Percentiles rank a stretch among this genome's conserved stretches.
Conservation (phyloP, 1,140 invertebrate genomes). For the Cataglyphis hispanica region DNA sequence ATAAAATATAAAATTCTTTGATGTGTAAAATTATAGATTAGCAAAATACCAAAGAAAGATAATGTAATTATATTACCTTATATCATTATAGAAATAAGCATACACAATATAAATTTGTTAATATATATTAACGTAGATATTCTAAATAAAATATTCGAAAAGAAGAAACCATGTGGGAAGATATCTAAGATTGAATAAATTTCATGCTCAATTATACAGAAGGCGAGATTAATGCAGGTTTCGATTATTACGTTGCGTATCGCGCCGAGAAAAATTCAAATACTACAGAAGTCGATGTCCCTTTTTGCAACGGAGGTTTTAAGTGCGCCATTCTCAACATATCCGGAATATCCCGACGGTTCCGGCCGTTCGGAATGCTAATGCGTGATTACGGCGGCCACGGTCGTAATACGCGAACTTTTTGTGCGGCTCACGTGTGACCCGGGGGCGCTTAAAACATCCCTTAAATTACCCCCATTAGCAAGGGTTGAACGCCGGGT, state of each 20-base stretch:
- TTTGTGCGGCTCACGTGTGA: conserved; percentile 83
- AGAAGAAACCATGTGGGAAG: background rate
- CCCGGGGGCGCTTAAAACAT: conserved; percentile 83
- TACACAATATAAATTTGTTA: background rate
- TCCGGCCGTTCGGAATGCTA: conserved; percentile 82
- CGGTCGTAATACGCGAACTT: conserved; percentile 81
- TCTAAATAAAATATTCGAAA: background rate
- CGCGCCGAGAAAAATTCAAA: conserved; percentile 24
- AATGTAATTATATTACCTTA: background rate
- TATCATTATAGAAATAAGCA: background rate
- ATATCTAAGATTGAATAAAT: background rate
- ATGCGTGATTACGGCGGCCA: conserved; percentile 82
- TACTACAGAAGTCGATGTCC: background rate
- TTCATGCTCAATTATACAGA: background rate
- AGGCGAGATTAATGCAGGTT: background rate
- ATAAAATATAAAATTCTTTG: background rate
- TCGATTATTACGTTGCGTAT: background rate
- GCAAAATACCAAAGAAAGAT: no score
- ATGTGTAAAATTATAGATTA: background rate
- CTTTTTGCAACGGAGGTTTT: conserved; percentile 64
- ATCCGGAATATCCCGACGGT: conserved; percentile 54
- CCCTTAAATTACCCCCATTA: conserved; percentile 86
- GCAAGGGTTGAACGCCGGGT: conserved; percentile 82
- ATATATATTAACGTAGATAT: background rate
- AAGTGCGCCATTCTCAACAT: conserved; percentile 61